Percentiles rank a stretch among this genome's conserved stretches.
These are phyloP conservation scores for Cotesia chilonis DNA, from an alignment of 1,140 invertebrate species.

Conservation along the genomic window DNA sequence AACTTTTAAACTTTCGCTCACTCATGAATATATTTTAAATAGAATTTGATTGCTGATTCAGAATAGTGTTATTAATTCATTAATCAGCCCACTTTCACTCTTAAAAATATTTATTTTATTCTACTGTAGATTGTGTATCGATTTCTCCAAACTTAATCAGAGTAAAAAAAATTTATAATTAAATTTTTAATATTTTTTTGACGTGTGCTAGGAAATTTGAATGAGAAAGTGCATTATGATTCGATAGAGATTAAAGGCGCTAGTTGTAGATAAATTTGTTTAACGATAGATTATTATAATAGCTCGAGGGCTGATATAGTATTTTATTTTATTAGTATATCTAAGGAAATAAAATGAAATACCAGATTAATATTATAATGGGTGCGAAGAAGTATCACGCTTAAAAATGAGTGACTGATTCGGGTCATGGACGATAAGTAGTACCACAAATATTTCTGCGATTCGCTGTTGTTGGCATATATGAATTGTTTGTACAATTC, in stretches of 20 bases:
- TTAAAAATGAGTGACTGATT: constrained; percentile 48
- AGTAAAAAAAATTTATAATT: too few relatives aligned
- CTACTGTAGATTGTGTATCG: too few relatives aligned
- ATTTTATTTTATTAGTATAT: too few relatives aligned
- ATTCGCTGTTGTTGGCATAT: not conserved
- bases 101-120: constrained; percentile 7
- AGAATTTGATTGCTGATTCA: not conserved
- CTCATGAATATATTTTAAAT: not conserved
- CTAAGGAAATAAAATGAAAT: not conserved
- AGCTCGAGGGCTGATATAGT: constrained; percentile 19
- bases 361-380: constrained; percentile 15
- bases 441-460: constrained; percentile 39
- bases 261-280: constrained; percentile 18
- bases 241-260: too few relatives aligned
- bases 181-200: too few relatives aligned
- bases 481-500: not conserved
- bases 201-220: too few relatives aligned
- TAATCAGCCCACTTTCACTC: not conserved
- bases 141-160: too few relatives aligned
- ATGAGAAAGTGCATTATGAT: too few relatives aligned
- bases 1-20: constrained; percentile 31
- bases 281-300: too few relatives aligned
- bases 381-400: not conserved
- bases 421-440: constrained; percentile 50
- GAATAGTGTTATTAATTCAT: too few relatives aligned